Conservation (phyloP, 2,888 invertebrate species). For the Carterocephalus palaemon region DNA sequence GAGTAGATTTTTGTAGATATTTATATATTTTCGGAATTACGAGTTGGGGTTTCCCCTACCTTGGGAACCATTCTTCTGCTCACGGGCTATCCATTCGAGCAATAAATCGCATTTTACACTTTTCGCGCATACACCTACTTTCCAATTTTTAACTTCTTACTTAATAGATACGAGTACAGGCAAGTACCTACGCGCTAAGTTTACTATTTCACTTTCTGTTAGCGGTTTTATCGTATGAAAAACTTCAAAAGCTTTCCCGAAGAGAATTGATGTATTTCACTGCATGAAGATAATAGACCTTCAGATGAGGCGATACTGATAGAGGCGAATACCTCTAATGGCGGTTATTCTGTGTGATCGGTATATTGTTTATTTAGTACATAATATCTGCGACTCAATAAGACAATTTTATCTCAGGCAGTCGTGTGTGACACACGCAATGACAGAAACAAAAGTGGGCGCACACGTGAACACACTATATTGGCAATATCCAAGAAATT, state of each 20-base stretch:
- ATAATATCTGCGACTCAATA: conserved; percentile 34
- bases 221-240: conserved; percentile 8
- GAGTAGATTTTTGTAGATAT: conserved; percentile 2
- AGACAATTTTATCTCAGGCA: conserved; percentile 36
- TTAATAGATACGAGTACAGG: too few species aligned
- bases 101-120: conserved; percentile 23
- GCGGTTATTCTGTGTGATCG: too few species aligned
- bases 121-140: conserved; percentile 16
- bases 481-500: conserved; percentile 76
- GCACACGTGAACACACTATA: conserved; percentile 67
- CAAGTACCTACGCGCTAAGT: too few species aligned
- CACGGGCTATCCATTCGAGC: conserved; percentile 16
- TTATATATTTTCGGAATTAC: not conserved
- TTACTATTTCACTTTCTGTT: too few species aligned
- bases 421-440: conserved; percentile 43
- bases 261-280: too few species aligned
- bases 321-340: too few species aligned
- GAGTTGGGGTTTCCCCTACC: conserved; percentile 22
- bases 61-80: conserved; percentile 26
- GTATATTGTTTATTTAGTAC: too few species aligned
- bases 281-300: too few species aligned
- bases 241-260: too few species aligned
- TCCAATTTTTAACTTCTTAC: conserved; percentile 22
- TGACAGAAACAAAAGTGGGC: conserved; percentile 66
- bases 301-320: too few species aligned